These are phyloP conservation scores for Sympetrum striolatum DNA, from an alignment of 2,888 invertebrate species.

Conservation along the genomic window DNA sequence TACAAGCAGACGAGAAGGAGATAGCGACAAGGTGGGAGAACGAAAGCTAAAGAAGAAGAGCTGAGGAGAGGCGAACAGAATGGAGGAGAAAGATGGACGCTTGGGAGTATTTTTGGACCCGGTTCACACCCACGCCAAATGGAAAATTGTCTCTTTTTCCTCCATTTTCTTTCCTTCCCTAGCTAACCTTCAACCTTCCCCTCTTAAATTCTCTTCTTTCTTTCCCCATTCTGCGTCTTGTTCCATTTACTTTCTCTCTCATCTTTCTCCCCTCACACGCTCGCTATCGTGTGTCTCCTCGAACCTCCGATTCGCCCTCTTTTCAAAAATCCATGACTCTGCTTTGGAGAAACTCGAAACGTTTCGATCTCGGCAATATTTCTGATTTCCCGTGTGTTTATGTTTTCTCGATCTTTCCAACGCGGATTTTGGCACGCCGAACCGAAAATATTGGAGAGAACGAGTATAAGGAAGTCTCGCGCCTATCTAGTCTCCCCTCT, in stretches of 20 bases:
- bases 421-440: neutral
- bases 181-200: neutral
- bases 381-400: neutral
- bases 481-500: neutral
- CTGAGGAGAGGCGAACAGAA: neutral
- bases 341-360: neutral
- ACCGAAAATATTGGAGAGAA: neutral
- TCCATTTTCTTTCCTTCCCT: neutral
- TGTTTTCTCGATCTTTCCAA: neutral
- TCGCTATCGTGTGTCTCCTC: neutral
- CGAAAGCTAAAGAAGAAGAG: neutral
- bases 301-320: neutral
- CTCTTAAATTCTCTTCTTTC: neutral
- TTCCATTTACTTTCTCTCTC: neutral
- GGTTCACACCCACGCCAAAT: neutral
- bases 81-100: neutral
- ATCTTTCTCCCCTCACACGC: neutral
- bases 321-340: neutral
- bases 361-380: neutral
- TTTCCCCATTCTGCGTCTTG: neutral
- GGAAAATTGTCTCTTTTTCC: neutral
- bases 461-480: neutral
- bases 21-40: too few relatives aligned
- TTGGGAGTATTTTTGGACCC: neutral
- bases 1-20: too few relatives aligned